These are phyloP conservation scores for Drosophila merina DNA, from an alignment of 2,888 invertebrate species.

Conservation along the genomic window DNA sequence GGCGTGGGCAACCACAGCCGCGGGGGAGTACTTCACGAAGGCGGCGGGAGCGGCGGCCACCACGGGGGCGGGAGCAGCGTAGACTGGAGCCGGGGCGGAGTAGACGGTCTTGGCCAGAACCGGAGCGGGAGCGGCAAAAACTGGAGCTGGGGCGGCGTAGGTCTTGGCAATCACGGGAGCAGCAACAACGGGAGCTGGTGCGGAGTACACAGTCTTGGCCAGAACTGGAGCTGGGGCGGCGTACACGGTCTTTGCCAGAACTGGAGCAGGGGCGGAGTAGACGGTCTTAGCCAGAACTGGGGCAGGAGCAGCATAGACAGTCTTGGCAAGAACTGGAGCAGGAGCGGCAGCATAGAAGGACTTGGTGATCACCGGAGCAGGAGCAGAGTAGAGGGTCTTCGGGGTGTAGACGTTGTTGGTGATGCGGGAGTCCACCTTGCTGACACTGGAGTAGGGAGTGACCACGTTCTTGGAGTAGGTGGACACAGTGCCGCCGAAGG, in stretches of 20 bases:
- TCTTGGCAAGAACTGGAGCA: conserved; percentile 73
- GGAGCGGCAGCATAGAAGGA: conserved; percentile 59
- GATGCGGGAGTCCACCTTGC: conserved; percentile 86
- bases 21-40: conserved; percentile 69
- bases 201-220: conserved; percentile 22
- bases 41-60: conserved; percentile 71
- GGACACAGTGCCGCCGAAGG: conserved; percentile 86
- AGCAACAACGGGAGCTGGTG: conserved; percentile 36
- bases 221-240: conserved; percentile 43
- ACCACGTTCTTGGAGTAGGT: conserved; percentile 86
- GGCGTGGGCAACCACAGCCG: conserved; percentile 85
- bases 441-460: conserved; percentile 86
- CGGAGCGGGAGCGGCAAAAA: conserved; percentile 44
- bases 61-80: conserved; percentile 43
- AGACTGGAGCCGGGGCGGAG: conserved; percentile 38
- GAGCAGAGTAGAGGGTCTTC: conserved; percentile 76
- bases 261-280: conserved; percentile 74
- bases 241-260: conserved; percentile 61
- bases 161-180: conserved; percentile 48
- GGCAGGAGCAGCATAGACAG: conserved; percentile 47
- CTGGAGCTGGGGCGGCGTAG: conserved; percentile 33
- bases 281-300: conserved; percentile 63
- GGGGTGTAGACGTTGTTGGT: conserved; percentile 86
- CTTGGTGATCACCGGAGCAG: conserved; percentile 76
- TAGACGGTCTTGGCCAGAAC: conserved; percentile 44